Conservation (phyloP, 2,888 invertebrate genomes). For the Diloba caeruleocephala region DNA sequence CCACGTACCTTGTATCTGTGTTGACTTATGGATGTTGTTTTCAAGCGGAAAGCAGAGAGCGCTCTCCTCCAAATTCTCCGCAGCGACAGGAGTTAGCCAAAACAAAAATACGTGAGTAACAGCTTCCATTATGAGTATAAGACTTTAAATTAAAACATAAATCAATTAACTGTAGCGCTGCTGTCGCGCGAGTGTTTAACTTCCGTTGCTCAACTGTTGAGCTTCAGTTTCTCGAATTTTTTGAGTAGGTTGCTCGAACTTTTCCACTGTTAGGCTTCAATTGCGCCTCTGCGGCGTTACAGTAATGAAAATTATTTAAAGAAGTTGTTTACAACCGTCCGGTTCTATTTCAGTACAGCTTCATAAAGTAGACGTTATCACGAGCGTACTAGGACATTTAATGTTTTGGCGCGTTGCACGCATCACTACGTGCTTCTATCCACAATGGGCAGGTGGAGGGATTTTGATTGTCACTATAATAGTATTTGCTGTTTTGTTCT, state of each 20-base stretch:
- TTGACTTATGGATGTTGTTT: constrained; percentile 47
- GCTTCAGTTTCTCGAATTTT: background rate
- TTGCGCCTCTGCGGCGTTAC: too few relatives aligned
- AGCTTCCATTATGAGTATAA: constrained; percentile 49
- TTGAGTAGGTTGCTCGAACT: too few relatives aligned
- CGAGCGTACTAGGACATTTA: constrained; percentile 66
- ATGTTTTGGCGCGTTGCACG: constrained; percentile 69
- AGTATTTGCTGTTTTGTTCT: constrained; percentile 79
- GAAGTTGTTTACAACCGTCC: constrained; percentile 22
- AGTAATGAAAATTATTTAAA: too few relatives aligned
- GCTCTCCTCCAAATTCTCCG: constrained; percentile 33
- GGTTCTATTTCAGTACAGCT: constrained; percentile 68
- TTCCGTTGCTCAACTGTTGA: background rate
- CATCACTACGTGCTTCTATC: constrained; percentile 58
- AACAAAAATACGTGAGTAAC: constrained; percentile 70
- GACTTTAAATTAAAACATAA: too few relatives aligned
- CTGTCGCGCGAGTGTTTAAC: background rate
- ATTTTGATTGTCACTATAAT: constrained; percentile 68
- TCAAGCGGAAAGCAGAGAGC: constrained; percentile 61
- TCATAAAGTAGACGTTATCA: constrained; percentile 58
- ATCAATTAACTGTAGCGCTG: too few relatives aligned
- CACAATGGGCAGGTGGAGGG: constrained; percentile 52
- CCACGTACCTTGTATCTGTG: too few relatives aligned
- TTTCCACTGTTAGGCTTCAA: too few relatives aligned
- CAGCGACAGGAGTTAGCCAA: constrained; percentile 31